phyloP scores from a whole-genome alignment of 2,888 invertebrate species.

The Perizoma flavofasciatum region DNA sequence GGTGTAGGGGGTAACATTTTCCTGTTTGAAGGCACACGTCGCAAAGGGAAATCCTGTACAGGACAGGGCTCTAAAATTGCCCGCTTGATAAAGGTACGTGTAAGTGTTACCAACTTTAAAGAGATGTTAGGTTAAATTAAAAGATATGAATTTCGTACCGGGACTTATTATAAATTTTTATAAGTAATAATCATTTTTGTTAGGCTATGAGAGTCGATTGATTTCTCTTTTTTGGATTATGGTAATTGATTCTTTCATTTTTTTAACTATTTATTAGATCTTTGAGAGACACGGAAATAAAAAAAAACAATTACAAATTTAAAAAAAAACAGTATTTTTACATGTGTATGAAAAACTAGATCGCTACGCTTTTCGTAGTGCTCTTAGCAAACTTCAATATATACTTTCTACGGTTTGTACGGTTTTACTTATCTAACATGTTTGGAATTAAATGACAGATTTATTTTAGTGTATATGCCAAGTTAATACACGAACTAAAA shows the following conservation, averaged over 20 bases:
- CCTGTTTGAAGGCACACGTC: constrained; percentile 83
- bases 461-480: too few species aligned
- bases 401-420: not conserved
- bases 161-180: too few species aligned
- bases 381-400: constrained; percentile 2
- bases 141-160: constrained; percentile 28
- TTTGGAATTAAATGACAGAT: too few species aligned
- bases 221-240: too few species aligned
- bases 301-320: too few species aligned
- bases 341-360: not conserved
- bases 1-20: constrained; percentile 70
- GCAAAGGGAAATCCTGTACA: constrained; percentile 81
- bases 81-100: constrained; percentile 60
- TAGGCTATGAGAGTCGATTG: not conserved
- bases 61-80: constrained; percentile 82
- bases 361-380: constrained; percentile 17
- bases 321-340: too few species aligned
- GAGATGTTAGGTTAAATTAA: constrained; percentile 36
- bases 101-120: constrained; percentile 52
- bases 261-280: too few species aligned
- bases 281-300: too few species aligned
- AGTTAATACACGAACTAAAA: too few species aligned
- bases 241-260: too few species aligned
- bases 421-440: too few species aligned
- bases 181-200: too few species aligned